These are phyloP conservation scores for Lynx canadensis DNA, from an alignment of 2,113 vertebrate species.

Conservation along the genomic window DNA sequence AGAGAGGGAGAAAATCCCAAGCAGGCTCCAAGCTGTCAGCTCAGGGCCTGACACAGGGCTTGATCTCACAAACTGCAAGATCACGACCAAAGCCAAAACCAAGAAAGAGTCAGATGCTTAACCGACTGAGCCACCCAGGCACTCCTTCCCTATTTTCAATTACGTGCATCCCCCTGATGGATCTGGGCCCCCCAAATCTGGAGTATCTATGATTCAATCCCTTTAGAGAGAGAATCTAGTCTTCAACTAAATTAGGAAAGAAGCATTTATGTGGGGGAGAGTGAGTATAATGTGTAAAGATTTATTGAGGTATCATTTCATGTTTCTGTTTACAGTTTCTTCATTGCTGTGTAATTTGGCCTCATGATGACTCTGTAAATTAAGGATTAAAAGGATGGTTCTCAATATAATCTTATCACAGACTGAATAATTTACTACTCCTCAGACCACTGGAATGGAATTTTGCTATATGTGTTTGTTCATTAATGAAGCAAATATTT, in stretches of 20 bases:
- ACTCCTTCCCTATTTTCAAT: not conserved
- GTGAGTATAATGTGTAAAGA: not conserved
- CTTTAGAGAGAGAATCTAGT: not conserved
- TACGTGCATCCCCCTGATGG: not conserved
- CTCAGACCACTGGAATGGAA: not conserved
- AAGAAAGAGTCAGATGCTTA: too few relatives aligned
- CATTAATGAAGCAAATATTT: not conserved
- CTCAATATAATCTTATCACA: not conserved
- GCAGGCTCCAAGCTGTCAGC: too few relatives aligned
- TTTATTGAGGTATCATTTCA: not conserved
- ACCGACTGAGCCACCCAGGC: too few relatives aligned
- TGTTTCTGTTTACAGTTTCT: not conserved
- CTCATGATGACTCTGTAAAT: not conserved
- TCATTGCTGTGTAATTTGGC: not conserved
- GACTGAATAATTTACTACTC: not conserved
- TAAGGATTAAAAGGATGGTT: slow-evolving; percentile 1
- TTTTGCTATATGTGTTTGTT: not conserved
- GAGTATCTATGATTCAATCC: not conserved
- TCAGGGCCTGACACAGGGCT: too few relatives aligned
- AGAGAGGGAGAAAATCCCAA: too few relatives aligned
- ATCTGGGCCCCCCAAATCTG: not conserved
- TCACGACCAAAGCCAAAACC: too few relatives aligned
- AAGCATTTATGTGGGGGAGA: not conserved
- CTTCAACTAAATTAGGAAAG: not conserved
- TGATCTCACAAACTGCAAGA: too few relatives aligned